Evolutionary conservation across 2,888 invertebrate species (phyloP).

Genomic region (Plebejus argus): DNA sequence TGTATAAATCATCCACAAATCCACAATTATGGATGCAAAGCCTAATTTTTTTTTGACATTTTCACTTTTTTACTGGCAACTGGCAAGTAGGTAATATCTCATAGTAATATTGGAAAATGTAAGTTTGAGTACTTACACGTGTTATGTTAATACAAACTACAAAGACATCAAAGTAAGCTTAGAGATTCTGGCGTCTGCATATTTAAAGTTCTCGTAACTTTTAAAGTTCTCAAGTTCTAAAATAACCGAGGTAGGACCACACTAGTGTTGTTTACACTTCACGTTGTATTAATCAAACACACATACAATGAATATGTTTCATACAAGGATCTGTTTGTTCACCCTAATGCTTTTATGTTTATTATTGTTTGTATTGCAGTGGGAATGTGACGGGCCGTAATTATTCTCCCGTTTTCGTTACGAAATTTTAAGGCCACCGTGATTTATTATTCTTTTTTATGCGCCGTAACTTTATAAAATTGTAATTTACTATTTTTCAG

Average conservation of each 20-base stretch:
- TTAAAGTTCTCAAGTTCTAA: neutral
- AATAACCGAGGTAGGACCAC: constrained; percentile 20
- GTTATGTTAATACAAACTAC: neutral
- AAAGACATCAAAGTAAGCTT: constrained; percentile 10
- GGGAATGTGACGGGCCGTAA: constrained; percentile 21
- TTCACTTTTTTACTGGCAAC: too few relatives aligned
- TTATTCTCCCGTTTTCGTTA: constrained; percentile 14
- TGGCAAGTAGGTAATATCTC: too few relatives aligned
- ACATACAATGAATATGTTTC: constrained; percentile 40
- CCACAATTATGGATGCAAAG: too few relatives aligned
- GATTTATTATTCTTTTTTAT: neutral
- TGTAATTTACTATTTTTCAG: neutral
- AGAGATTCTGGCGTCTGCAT: neutral
- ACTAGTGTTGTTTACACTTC: constrained; percentile 31
- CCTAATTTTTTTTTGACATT: too few relatives aligned
- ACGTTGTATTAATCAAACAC: constrained; percentile 34
- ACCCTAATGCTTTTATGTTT: constrained; percentile 28
- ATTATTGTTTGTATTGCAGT: constrained; percentile 22
- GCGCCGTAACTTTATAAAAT: neutral
- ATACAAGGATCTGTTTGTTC: constrained; percentile 40
- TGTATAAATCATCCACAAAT: too few relatives aligned
- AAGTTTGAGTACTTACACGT: too few relatives aligned
- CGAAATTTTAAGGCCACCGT: constrained; percentile 16
- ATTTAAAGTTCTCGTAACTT: constrained; percentile 4
- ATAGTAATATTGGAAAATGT: too few relatives aligned